Evolutionary conservation across 1,140 invertebrate species (phyloP).

Genomic region (Neotoxoptera formosana): DNA sequence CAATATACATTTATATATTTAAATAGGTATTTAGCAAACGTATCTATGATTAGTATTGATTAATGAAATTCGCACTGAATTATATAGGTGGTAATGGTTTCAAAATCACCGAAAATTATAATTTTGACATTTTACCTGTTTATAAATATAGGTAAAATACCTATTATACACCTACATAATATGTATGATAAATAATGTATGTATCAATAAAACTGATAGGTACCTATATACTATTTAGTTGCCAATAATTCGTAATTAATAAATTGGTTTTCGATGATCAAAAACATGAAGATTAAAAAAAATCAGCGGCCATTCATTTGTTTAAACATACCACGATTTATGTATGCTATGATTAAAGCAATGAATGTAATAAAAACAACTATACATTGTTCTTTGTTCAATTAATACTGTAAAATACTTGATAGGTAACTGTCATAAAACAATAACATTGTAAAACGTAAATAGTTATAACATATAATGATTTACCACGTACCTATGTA

Average conservation of each 20-base stretch:
- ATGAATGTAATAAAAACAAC: not conserved
- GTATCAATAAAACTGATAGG: not conserved
- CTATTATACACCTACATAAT: too few relatives aligned
- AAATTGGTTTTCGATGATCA: not conserved
- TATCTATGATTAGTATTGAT: not conserved
- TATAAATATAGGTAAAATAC: too few relatives aligned
- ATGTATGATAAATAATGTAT: too few relatives aligned
- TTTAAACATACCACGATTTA: not conserved
- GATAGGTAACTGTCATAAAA: too few relatives aligned
- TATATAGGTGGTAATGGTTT: not conserved
- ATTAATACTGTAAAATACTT: not conserved
- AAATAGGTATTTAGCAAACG: not conserved
- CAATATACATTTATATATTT: not conserved
- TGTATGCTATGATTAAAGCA: not conserved
- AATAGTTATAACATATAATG: not conserved
- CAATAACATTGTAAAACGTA: too few relatives aligned
- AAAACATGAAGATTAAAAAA: not conserved
- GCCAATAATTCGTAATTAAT: not conserved
- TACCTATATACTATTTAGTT: not conserved
- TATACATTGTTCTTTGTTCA: not conserved
- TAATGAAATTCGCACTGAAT: not conserved
- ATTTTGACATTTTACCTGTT: not conserved
- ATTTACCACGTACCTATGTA: not conserved
- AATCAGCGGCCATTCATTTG: not conserved
- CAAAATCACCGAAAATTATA: not conserved